phyloP scores from a whole-genome alignment of 1,140 invertebrate species.

The Archivesica marissinica region DNA sequence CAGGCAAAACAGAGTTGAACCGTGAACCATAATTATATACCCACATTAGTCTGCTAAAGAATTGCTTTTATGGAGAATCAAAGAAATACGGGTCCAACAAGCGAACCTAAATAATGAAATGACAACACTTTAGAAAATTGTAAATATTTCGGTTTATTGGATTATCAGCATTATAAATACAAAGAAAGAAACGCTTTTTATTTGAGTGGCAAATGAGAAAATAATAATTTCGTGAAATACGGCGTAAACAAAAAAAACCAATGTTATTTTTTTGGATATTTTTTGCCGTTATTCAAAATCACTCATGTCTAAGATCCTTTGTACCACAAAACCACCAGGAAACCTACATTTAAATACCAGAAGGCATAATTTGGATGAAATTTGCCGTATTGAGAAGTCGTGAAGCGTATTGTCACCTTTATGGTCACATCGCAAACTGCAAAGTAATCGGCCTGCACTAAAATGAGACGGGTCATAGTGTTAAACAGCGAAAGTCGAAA shows the following conservation, averaged over 20 bases:
- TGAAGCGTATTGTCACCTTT: background rate
- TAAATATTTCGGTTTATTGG: constrained; percentile 53
- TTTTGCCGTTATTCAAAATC: constrained; percentile 39
- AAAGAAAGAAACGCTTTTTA: constrained; percentile 34
- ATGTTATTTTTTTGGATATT: constrained; percentile 12
- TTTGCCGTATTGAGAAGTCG: constrained; percentile 34
- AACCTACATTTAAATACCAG: constrained; percentile 29
- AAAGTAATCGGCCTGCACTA: background rate
- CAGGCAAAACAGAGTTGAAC: background rate
- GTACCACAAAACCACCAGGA: constrained; percentile 15
- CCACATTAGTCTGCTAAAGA: background rate
- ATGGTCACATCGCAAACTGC: background rate
- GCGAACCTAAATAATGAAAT: constrained; percentile 25
- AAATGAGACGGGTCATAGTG: background rate
- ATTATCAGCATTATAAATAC: constrained; percentile 30
- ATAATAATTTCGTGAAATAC: constrained; percentile 40
- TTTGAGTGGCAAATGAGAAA: constrained; percentile 44
- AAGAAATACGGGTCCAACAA: background rate
- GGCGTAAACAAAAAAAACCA: background rate
- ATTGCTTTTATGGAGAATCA: background rate
- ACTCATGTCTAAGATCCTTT: constrained; percentile 36
- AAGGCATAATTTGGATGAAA: constrained; percentile 44
- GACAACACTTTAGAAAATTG: constrained; percentile 42
- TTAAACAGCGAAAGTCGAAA: constrained; percentile 14
- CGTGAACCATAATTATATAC: background rate